These are phyloP conservation scores for Protonibea diacanthus DNA, from an alignment of 2,797 vertebrate genomes.

Conservation along the genomic window DNA sequence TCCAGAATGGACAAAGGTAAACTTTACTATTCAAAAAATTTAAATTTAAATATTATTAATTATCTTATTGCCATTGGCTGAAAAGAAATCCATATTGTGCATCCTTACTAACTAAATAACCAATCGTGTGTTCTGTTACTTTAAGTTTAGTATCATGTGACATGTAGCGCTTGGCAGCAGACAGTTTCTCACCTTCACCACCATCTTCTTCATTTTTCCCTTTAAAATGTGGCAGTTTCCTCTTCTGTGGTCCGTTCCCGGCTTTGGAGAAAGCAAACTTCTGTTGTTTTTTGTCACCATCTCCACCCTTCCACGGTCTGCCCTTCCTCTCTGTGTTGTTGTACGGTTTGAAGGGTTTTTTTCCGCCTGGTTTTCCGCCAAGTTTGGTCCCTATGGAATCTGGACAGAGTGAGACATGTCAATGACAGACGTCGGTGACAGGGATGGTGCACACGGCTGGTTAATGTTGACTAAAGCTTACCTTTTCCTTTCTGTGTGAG, in stretches of 20 bases:
- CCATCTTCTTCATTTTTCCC: constrained; percentile 27
- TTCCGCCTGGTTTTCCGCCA: constrained; percentile 67
- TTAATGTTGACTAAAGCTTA: constrained; percentile 30
- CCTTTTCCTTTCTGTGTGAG: constrained; percentile 80
- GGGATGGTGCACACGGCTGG: not conserved
- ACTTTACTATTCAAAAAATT: too few relatives aligned
- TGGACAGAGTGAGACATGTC: constrained; percentile 14
- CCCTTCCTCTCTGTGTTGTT: constrained; percentile 67
- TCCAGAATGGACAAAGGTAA: not conserved
- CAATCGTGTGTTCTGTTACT: not conserved
- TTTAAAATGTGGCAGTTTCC: constrained; percentile 60
- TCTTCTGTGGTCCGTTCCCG: constrained; percentile 70
- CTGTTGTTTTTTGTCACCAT: constrained; percentile 58
- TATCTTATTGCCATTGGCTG: too few relatives aligned
- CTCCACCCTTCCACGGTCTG: constrained; percentile 50
- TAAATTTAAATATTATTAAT: too few relatives aligned
- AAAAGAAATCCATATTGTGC: too few relatives aligned
- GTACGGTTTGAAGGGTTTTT: constrained; percentile 73
- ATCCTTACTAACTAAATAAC: too few relatives aligned
- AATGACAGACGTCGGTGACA: not conserved
- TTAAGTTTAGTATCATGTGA: not conserved
- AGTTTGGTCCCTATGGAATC: constrained; percentile 71
- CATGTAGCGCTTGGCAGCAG: not conserved
- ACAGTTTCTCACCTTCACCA: constrained; percentile 61
- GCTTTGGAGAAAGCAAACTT: constrained; percentile 62